phyloP scores from a whole-genome alignment of 2,797 vertebrate species.

The Myoxocephalus aenaeus region DNA sequence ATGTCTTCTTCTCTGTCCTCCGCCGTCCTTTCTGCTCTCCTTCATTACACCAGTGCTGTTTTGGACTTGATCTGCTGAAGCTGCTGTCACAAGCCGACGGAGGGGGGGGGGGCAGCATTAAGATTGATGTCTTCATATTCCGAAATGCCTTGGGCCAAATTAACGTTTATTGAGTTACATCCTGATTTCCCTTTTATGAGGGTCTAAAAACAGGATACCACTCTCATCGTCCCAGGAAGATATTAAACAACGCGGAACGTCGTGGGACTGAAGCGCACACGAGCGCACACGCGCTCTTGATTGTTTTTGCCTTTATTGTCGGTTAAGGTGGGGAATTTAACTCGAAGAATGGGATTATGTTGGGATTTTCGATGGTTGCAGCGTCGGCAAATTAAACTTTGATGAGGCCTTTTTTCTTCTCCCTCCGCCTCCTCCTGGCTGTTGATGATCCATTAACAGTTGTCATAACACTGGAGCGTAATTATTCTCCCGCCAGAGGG shows the following conservation, averaged over 20 bases:
- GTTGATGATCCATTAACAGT: slow-evolving; percentile 52
- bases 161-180: slow-evolving; percentile 71
- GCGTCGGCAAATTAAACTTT: slow-evolving; percentile 56
- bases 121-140: slow-evolving; percentile 78
- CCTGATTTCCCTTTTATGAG: slow-evolving; percentile 65
- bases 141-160: slow-evolving; percentile 68
- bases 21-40: not conserved
- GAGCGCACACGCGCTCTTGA: not conserved
- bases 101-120: not conserved
- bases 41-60: slow-evolving; percentile 32
- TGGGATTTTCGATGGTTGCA: slow-evolving; percentile 41
- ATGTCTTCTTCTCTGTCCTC: not conserved
- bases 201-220: slow-evolving; percentile 57
- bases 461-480: slow-evolving; percentile 48
- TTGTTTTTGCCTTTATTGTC: slow-evolving; percentile 46
- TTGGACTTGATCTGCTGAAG: slow-evolving; percentile 46
- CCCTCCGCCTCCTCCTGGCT: slow-evolving; percentile 33
- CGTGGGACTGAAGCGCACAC: slow-evolving; percentile 24
- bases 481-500: slow-evolving; percentile 39
- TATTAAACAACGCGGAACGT: slow-evolving; percentile 48
- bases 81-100: slow-evolving; percentile 41
- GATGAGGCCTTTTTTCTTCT: slow-evolving; percentile 29
- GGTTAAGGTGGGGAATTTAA: slow-evolving; percentile 37
- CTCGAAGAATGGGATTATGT: slow-evolving; percentile 32
- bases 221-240: slow-evolving; percentile 21